Evolutionary conservation across 1,140 invertebrate genomes (phyloP).

Genomic region (Metaphire vulgaris): DNA sequence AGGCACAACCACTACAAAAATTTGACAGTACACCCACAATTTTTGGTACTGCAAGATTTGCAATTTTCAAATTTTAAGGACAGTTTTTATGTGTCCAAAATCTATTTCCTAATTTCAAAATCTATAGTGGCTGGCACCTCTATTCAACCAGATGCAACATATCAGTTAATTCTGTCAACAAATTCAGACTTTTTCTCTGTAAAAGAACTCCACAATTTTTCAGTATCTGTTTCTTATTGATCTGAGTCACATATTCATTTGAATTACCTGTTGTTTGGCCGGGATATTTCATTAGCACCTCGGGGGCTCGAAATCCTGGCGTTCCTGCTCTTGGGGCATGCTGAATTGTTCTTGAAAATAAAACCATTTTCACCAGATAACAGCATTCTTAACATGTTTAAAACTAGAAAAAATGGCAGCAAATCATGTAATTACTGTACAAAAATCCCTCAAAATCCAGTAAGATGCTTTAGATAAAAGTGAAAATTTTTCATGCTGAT

Average conservation of each 20-base stretch:
- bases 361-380: not conserved
- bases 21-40: too few relatives aligned
- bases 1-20: too few relatives aligned
- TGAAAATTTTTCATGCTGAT: not conserved
- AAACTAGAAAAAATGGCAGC: too few relatives aligned
- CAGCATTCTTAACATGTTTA: too few relatives aligned
- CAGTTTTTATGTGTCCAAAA: too few relatives aligned
- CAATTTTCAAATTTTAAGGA: too few relatives aligned
- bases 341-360: slow-evolving; percentile 33
- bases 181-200: not conserved
- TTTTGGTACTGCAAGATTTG: too few relatives aligned
- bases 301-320: slow-evolving; percentile 80
- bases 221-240: not conserved
- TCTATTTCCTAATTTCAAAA: too few relatives aligned
- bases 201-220: not conserved
- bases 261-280: slow-evolving; percentile 65
- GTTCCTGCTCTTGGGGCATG: slow-evolving; percentile 74
- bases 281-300: slow-evolving; percentile 71
- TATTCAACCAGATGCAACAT: not conserved
- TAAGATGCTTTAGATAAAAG: not conserved
- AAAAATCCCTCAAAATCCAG: not conserved
- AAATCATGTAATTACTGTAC: not conserved
- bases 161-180: not conserved
- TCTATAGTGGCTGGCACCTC: not conserved
- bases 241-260: not conserved